Evolutionary conservation across 2,888 invertebrate species (phyloP).

Genomic region (Cancer borealis): DNA sequence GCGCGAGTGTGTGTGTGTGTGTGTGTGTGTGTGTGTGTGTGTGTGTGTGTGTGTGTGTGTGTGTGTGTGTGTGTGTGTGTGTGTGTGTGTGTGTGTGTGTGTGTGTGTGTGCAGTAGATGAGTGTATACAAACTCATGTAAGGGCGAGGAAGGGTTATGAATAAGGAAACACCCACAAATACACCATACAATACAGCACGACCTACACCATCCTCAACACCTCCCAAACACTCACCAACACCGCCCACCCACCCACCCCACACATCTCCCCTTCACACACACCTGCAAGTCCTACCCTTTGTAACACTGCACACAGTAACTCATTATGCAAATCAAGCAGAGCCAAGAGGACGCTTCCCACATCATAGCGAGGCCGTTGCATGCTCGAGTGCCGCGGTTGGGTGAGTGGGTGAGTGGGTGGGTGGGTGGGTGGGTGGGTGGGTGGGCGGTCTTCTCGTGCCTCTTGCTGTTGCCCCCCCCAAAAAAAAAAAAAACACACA

Average conservation of each 20-base stretch:
- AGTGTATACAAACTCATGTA: background rate
- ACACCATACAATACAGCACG: background rate
- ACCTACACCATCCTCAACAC: background rate
- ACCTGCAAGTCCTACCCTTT: background rate
- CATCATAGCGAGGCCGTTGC: background rate
- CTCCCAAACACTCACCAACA: background rate
- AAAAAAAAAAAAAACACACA: too few relatives aligned
- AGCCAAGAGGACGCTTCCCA: background rate
- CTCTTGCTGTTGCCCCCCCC: too few relatives aligned
- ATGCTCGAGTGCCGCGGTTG: background rate
- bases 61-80: background rate
- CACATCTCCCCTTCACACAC: background rate
- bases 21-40: background rate
- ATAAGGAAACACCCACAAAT: background rate
- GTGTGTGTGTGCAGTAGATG: background rate
- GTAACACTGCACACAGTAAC: background rate
- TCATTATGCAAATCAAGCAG: background rate
- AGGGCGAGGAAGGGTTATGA: background rate
- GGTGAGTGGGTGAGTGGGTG: too few relatives aligned
- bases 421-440: background rate
- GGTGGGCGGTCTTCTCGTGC: background rate
- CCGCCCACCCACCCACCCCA: background rate
- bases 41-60: too few relatives aligned
- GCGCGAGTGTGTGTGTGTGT: background rate
- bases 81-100: background rate